Base-by-base conservation (phyloP, 2,113 vertebrate species). In the Cairina moschata region DNA sequence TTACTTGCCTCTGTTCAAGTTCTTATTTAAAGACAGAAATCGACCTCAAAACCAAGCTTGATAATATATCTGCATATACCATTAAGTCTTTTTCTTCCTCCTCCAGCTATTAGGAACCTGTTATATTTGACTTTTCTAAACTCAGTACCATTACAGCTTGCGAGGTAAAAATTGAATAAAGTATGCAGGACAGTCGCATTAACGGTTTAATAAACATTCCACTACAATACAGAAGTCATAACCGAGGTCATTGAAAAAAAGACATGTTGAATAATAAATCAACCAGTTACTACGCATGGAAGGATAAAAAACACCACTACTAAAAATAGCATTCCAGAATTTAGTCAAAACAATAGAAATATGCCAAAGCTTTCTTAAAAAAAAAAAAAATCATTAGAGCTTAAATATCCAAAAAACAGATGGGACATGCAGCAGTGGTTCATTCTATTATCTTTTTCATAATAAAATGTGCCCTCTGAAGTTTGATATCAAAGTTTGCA, bases 321-420 rank as follows among this genome's bases (percentile, higher is more conserved):
- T 31, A 8, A 72, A 91, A 31, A 72, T 2, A 56, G 3, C 50
- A 86, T 55, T 88, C 11, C 26, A 44, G 62, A 75, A 84, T 88
- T 86, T 69, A 82, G 15, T 62, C 28, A 75, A 38, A 93, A 86
- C 17, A 91, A 84, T 32, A 75, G 42, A 48, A 75, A 72, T 28
- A 52, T 4, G 32, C 22, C 29, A 58, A 48, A 83, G 71, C 6
- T 77, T 84, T 26, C 82, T 42, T 54, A 40, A 68, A 79, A 86
- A 83, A 46, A 46, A 44, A 17, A 50, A 9, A 48, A 46, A 50
- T 0, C 21, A 34, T 63, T 38, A 34, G 15, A 68, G 15, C 59
- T 82, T 80, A 81, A 91, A 75, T 60, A 93, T 36, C 36, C 46
- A 91, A 90, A 95, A 32, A 40, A 18, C 69, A 95, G 78, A 76